Conservation (phyloP, 2,888 invertebrate genomes). For the Phortica magna region DNA sequence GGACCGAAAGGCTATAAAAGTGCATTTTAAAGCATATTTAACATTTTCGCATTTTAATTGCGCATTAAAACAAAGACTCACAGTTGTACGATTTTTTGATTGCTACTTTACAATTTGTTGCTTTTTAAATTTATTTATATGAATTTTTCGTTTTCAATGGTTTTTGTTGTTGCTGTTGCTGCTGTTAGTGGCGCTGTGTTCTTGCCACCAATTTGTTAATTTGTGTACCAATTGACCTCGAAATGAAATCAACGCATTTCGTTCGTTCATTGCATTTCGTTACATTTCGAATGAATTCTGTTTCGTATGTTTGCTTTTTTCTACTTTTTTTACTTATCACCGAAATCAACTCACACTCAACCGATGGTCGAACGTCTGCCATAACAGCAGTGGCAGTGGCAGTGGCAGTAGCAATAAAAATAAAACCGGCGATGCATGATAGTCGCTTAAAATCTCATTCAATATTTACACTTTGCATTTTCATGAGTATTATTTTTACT, state of each 20-base stretch:
- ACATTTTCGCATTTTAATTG: conserved; percentile 15
- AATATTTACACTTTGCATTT: conserved; percentile 64
- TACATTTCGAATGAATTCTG: neutral
- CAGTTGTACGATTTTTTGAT: neutral
- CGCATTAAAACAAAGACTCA: neutral
- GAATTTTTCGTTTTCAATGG: conserved; percentile 31
- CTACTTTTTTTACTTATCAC: neutral
- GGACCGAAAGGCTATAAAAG: neutral
- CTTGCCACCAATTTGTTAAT: conserved; percentile 20
- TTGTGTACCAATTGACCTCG: conserved; percentile 26
- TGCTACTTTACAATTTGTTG: neutral
- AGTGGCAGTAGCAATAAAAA: conserved; percentile 27
- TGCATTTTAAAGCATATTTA: conserved; percentile 10
- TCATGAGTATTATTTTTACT: conserved; percentile 55
- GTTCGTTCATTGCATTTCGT: neutral
- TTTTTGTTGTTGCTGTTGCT: conserved; percentile 18
- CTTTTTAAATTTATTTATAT: conserved; percentile 34
- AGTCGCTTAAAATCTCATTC: conserved; percentile 67
- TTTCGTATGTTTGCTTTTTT: neutral
- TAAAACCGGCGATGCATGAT: conserved; percentile 53
- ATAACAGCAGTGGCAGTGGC: neutral
- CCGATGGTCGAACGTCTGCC: neutral
- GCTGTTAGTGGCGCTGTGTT: neutral
- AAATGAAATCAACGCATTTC: conserved; percentile 17
- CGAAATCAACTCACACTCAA: neutral